Evolutionary conservation across 2,888 invertebrate species (phyloP).

Genomic region (Chesias legatella): DNA sequence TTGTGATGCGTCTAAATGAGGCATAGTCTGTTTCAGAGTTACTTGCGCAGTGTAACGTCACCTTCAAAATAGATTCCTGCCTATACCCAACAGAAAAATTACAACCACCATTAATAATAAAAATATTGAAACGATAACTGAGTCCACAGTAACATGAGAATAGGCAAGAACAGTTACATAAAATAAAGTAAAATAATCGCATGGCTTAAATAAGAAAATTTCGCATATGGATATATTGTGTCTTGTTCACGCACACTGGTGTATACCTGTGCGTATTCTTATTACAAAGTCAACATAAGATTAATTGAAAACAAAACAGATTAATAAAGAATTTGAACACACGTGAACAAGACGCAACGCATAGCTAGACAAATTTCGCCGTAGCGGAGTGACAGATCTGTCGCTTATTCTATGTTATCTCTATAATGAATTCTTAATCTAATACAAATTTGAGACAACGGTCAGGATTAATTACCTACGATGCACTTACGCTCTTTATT

Average conservation of each 20-base stretch:
- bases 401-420: constrained; percentile 68
- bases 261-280: neutral
- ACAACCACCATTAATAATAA: constrained; percentile 2
- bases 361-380: constrained; percentile 59
- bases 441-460: constrained; percentile 30
- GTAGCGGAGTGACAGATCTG: constrained; percentile 71
- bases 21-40: neutral
- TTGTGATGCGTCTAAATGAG: too few relatives aligned
- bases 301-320: too few relatives aligned
- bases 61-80: constrained; percentile 15
- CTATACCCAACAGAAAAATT: constrained; percentile 17
- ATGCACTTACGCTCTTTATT: constrained; percentile 5
- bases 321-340: constrained; percentile 11
- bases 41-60: constrained; percentile 10
- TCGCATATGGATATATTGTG: constrained; percentile 36
- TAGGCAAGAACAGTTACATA: constrained; percentile 29
- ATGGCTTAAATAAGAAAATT: constrained; percentile 38
- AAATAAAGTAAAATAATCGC: constrained; percentile 44
- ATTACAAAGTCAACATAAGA: too few relatives aligned
- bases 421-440: constrained; percentile 60
- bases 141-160: constrained; percentile 16
- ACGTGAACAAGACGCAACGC: constrained; percentile 55
- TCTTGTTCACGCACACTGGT: constrained; percentile 31
- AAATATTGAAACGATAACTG: constrained; percentile 2
- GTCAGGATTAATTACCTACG: constrained; percentile 19